A percentile compares a stretch with the other conserved stretches of the same genome.
phyloP scores from a whole-genome alignment of 1,140 invertebrate species.

The Rhyacophila brunnea region DNA sequence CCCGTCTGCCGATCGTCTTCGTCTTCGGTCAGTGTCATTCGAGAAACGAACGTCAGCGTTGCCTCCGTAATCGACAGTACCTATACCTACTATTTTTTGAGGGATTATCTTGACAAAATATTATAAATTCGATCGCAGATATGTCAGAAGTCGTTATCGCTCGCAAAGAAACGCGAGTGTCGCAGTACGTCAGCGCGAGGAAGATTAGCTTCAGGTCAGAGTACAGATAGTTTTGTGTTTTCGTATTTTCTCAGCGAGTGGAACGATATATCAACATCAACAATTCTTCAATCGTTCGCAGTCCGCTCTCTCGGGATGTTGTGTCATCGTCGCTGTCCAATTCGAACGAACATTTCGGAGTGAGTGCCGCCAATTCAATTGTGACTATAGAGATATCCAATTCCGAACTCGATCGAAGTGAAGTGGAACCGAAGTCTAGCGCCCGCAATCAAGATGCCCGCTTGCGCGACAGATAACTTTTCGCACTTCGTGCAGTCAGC shows the following conservation, averaged over 20 bases:
- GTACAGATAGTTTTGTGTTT: conserved; percentile 21
- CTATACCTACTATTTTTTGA: too few species aligned
- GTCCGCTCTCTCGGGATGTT: conserved; percentile 6
- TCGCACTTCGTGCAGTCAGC: conserved; percentile 52
- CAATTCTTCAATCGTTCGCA: conserved; percentile 4
- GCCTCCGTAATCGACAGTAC: too few species aligned
- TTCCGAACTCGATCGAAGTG: too few species aligned
- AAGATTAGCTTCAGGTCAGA: conserved; percentile 33
- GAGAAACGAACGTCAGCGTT: too few species aligned
- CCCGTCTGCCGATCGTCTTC: too few species aligned
- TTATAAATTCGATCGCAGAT: too few species aligned
- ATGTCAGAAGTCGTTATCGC: too few species aligned
- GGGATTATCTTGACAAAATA: too few species aligned
- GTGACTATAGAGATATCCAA: too few species aligned
- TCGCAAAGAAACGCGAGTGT: neutral
- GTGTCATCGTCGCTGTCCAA: neutral
- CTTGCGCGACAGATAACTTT: conserved; percentile 61
- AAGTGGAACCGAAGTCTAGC: too few species aligned
- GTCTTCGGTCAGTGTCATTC: too few species aligned
- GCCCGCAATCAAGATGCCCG: conserved; percentile 58
- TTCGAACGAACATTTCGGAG: neutral
- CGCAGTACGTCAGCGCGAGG: neutral
- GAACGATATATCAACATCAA: conserved; percentile 28
- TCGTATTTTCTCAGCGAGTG: conserved; percentile 20
- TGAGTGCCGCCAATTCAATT: too few species aligned